Conservation (phyloP, 2,113 vertebrate species). For the Gymnarchus niloticus region DNA sequence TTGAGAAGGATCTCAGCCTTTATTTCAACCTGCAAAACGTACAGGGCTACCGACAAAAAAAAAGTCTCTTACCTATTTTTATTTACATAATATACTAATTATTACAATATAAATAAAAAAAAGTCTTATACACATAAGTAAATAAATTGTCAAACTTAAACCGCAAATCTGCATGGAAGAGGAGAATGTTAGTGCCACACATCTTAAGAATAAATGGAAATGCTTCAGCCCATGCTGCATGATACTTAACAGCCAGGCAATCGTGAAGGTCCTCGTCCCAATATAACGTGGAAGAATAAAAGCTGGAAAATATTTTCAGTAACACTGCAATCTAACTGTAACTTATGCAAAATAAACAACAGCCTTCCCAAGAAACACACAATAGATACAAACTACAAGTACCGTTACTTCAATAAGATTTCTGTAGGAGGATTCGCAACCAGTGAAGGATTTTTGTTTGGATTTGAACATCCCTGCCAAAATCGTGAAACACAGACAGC, state of each 20-base stretch:
- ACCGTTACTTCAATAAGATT: neutral
- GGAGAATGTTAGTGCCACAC: conserved; percentile 27
- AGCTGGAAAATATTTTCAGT: neutral
- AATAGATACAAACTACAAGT: conserved; percentile 10
- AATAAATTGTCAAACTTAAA: neutral
- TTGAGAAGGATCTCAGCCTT: conserved; percentile 1
- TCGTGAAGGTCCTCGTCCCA: neutral
- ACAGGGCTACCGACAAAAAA: neutral
- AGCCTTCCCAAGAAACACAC: neutral
- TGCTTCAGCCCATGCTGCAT: conserved; percentile 25
- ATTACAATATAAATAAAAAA: neutral
- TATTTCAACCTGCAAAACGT: neutral
- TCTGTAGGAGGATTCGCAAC: neutral
- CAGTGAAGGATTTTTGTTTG: conserved; percentile 1
- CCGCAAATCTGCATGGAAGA: neutral
- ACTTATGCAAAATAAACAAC: neutral
- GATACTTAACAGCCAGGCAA: neutral
- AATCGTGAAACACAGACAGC: neutral
- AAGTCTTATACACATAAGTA: neutral
- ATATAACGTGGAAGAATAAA: neutral
- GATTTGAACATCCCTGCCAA: neutral
- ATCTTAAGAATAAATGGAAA: conserved; percentile 32
- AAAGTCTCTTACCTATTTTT: neutral
- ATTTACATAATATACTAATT: neutral
- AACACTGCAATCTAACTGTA: neutral